Percentiles rank a stretch among this genome's conserved stretches.
Evolutionary conservation across 1,140 invertebrate species (phyloP).

Genomic region (Aphidius gifuensis): DNA sequence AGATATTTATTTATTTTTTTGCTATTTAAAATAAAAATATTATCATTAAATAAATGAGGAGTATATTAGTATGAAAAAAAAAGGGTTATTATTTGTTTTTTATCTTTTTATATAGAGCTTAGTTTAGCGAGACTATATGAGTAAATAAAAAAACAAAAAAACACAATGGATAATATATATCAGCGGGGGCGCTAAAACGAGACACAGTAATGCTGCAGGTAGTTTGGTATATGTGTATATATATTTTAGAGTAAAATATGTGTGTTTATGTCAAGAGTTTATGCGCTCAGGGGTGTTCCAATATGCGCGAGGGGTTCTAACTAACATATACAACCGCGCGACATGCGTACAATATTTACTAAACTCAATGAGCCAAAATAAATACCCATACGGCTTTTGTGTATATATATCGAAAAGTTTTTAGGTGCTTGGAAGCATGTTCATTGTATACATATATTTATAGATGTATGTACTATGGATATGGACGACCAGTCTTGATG

Average conservation of each 20-base stretch:
- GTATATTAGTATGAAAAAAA: too few relatives aligned
- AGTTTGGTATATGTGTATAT: neutral
- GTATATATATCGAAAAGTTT: neutral
- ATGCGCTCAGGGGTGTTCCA: neutral
- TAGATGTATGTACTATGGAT: too few relatives aligned
- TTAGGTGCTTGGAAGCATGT: too few relatives aligned
- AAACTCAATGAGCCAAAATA: conserved; percentile 28
- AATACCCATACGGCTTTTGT: conserved; percentile 22
- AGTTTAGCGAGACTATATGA: neutral
- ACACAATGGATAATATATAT: neutral
- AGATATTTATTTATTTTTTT: neutral
- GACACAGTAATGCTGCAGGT: conserved; percentile 2
- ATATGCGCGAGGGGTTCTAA: neutral
- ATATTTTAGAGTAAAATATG: too few relatives aligned
- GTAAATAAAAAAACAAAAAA: conserved; percentile 2
- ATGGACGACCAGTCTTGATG: conserved; percentile 1
- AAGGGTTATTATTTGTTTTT: too few relatives aligned
- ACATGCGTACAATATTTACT: conserved; percentile 25
- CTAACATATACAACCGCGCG: conserved; percentile 5
- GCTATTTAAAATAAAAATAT: neutral
- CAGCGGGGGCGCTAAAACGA: conserved; percentile 15
- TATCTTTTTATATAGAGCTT: neutral
- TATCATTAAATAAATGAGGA: too few relatives aligned
- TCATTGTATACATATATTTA: neutral
- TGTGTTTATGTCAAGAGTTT: neutral